Evolutionary conservation across 2,797 vertebrate genomes (phyloP), one percentile per base, ranked within the genome.

Genomic region (Aphelocoma californica): DNA sequence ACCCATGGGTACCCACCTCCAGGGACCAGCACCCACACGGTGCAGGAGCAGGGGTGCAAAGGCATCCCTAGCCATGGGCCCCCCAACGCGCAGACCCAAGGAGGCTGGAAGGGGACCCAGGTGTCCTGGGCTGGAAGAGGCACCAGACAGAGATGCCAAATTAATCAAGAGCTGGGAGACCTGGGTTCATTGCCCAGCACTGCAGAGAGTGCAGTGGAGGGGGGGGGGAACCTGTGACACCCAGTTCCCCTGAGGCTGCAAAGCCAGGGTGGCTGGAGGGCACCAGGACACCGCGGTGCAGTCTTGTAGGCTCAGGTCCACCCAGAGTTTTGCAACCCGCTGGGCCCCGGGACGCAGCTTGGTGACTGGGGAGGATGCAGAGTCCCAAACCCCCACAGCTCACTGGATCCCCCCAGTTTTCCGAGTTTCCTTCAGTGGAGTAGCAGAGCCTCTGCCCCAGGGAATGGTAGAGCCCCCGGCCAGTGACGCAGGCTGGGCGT

Each of bases 111-210:
- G 70, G 74, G 58, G 58, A 94, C 36, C 67, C 92, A 80, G 74
- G 84, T 90, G 92, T 92, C 88, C 90, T 81, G 72, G 56, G 45
- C 89, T 96, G 89, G 81, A 96, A 92, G 64, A 94, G 79, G 56
- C 56, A 77, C 29, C 1, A 1, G 24, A 47, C 14, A 89, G 64
- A 70, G 60, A 72, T 60, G 94, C 94, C 96, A 96, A 86, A 85
- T 89, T 81, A 87, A 87, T 89, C 82, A 90, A 69, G 80, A 88
- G 57, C 69, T 58, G 11, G 48, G 89, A 94, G 67, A 60, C 71
- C 56, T 85, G 74, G 91, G 17, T 96, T 70, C 86, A 82, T 31
- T 94, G 94, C 95, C 89, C 78, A 93, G 74, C 84, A 93, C 95
- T 94, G 95, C 93, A 95, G 95, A 85, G 79, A 88, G 83, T 92